Evolutionary conservation across 2,113 vertebrate species (phyloP), one percentile per base, ranked within the genome.

Genomic region (Rynchops niger): DNA sequence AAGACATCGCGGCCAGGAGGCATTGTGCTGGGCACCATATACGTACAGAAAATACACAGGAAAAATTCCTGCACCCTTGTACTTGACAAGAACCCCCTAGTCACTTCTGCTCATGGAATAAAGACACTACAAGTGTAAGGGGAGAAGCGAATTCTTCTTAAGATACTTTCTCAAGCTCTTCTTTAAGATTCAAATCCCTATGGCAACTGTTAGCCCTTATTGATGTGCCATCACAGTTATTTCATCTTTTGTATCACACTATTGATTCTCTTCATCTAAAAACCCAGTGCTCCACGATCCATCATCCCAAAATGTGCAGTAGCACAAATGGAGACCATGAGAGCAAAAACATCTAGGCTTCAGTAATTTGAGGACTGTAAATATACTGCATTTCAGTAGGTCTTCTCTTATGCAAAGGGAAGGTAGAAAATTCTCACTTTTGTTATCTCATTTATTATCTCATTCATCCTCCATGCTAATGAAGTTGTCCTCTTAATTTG

Each of bases 221-320:
- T 93, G 88, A 95, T 94, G 79, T 96, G 93, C 85, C 82, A 95
- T 96, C 92, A 91, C 63, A 82, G 58, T 77, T 94, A 81, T 92
- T 96, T 96, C 74, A 73, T 90, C 85, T 96, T 95, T 90, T 90
- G 85, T 92, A 92, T 53, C 87, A 90, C 47, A 6, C 32, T 95
- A 93, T 90, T 50, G 90, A 96, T 96, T 90, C 58, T 88, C 67
- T 87, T 90, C 74, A 90, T 88, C 87, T 83, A 93, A 80, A 62
- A 66, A 85, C 66, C 85, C 67, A 83, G 49, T 16, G 9, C 76
- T 92, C 50, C 47, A 67, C 66, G 90, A 94, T 93, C 76, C 82
- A 92, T 93, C 94, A 95, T 86, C 65, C 59, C 82, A 88, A 95
- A 96, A 92, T 52, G 82, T 72, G 45, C 66, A 85, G 58, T 29